phyloP scores from a whole-genome alignment of 1,140 invertebrate genomes.

The Zaprionus taronus region DNA sequence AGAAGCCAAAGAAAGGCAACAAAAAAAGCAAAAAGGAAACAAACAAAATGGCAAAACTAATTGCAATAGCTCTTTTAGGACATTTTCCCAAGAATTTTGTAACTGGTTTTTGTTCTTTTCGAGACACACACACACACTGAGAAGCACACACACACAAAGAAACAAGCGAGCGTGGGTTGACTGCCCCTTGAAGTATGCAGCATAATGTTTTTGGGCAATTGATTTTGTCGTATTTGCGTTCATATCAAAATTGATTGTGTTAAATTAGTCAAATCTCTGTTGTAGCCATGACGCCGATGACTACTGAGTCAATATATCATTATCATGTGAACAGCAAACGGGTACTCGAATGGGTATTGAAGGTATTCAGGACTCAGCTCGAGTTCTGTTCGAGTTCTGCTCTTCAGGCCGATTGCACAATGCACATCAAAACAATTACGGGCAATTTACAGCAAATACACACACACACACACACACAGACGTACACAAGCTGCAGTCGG shows the following conservation, averaged over 20 bases:
- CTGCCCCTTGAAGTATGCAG: conserved; percentile 25
- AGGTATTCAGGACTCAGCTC: conserved; percentile 25
- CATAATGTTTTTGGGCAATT: conserved; percentile 6
- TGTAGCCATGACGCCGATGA: conserved; percentile 13
- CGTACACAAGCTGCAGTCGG: conserved; percentile 8
- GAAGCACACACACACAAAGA: conserved; percentile 26
- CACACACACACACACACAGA: neutral
- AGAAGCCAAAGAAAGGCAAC: conserved; percentile 32
- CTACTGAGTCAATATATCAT: conserved; percentile 15
- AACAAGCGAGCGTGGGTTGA: neutral
- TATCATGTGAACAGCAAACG: conserved; percentile 3
- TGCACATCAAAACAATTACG: conserved; percentile 30
- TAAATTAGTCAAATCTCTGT: conserved; percentile 30
- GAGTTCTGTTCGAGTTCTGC: conserved; percentile 22
- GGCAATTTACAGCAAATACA: conserved; percentile 14
- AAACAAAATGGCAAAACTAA: conserved; percentile 21
- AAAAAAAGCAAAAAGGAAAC: conserved; percentile 8
- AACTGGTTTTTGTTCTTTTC: conserved; percentile 49
- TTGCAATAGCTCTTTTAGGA: conserved; percentile 62
- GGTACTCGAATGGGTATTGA: conserved; percentile 15
- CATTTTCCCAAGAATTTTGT: conserved; percentile 63
- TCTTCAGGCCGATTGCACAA: conserved; percentile 32
- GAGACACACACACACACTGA: conserved; percentile 26
- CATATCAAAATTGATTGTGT: conserved; percentile 39
- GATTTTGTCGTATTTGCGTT: conserved; percentile 19